These are phyloP conservation scores for Geothlypis trichas DNA, from an alignment of 2,113 vertebrate genomes.

Conservation along the genomic window DNA sequence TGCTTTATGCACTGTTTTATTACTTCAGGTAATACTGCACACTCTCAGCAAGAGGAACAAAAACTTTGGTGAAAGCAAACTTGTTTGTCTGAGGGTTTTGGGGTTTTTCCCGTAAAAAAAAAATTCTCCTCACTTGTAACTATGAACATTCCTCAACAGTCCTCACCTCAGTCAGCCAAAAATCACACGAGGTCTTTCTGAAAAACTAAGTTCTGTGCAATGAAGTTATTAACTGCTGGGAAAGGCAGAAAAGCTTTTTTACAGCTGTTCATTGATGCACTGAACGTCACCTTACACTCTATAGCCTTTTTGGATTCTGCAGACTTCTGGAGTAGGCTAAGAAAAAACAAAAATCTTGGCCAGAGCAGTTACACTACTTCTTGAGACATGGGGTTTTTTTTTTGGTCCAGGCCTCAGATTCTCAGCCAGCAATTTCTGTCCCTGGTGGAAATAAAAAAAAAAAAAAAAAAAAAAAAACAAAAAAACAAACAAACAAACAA, in stretches of 20 bases:
- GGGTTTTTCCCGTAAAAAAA: not conserved
- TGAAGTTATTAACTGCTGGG: conserved; percentile 39
- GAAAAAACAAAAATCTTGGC: not conserved
- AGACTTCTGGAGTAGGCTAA: conserved; percentile 19
- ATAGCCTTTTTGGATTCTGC: not conserved
- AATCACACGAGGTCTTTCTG: conserved; percentile 27
- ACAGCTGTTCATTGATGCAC: conserved; percentile 30
- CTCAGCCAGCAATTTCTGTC: not conserved
- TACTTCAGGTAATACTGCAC: not conserved
- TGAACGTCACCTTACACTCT: not conserved
- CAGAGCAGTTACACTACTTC: not conserved
- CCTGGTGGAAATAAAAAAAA: not conserved
- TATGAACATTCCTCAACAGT: not conserved
- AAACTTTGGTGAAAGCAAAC: not conserved
- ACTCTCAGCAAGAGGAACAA: not conserved
- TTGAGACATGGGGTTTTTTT: conserved; percentile 9
- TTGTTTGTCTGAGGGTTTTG: conserved; percentile 6
- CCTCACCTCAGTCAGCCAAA: conserved; percentile 28
- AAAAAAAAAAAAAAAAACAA: not conserved
- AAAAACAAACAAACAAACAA: not conserved
- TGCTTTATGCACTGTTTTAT: not conserved
- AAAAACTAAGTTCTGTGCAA: not conserved
- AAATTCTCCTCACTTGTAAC: not conserved
- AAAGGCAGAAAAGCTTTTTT: conserved; percentile 41
- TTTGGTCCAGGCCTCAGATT: conserved; percentile 9